phyloP scores from a whole-genome alignment of 30 jellyfish, hydroid and myxozoan species.

The Pseudorhiza aurosa region DNA sequence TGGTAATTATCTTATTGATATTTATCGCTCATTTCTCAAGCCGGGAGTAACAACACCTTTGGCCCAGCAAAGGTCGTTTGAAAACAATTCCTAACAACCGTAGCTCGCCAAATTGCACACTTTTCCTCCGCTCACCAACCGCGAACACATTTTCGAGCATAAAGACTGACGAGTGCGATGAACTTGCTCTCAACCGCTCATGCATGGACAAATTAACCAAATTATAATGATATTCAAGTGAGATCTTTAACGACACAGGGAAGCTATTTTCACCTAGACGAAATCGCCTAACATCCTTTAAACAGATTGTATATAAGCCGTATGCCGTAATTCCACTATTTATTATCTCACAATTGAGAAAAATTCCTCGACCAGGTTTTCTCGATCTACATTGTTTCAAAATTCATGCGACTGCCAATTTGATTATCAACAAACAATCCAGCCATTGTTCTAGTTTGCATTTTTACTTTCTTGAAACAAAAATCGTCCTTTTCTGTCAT shows the following conservation, averaged over 20 bases:
- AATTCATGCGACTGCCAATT: neutral
- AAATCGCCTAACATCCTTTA: constrained; percentile 21
- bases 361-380: constrained; percentile 13
- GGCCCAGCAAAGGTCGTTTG: neutral
- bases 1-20: constrained; percentile 10
- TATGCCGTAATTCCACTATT: neutral
- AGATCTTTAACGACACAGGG: constrained; percentile 26
- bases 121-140: neutral
- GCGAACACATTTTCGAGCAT: neutral
- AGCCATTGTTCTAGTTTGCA: neutral
- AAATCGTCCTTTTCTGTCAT: neutral
- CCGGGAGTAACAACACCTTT: constrained; percentile 32
- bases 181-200: constrained; percentile 8
- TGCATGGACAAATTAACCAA: constrained; percentile 20
- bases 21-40: constrained; percentile 26
- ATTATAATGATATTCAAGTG: neutral
- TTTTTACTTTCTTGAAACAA: neutral
- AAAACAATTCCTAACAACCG: constrained; percentile 9
- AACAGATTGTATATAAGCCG: constrained; percentile 28
- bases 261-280: constrained; percentile 4
- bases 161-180: neutral
- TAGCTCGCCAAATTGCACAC: neutral
- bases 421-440: neutral
- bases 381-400: neutral
- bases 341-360: neutral